Base-by-base conservation (phyloP, 2,888 invertebrate genomes). In the Hirtodrosophila cameraria region DNA sequence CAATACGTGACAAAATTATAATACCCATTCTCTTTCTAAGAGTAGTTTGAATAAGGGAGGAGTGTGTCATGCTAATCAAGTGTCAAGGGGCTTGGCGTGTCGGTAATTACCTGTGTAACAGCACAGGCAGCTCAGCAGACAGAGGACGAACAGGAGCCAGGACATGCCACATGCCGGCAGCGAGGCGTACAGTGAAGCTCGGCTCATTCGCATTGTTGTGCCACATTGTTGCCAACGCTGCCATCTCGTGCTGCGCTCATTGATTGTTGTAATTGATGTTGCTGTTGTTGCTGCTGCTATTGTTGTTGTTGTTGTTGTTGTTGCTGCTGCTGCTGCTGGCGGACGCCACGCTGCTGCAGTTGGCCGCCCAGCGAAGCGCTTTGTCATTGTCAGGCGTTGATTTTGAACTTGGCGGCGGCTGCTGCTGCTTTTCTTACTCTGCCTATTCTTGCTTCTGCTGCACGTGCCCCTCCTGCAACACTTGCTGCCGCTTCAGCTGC, bases 321-420 rank as follows among this genome's bases (percentile, higher is more conserved):
- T 5, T 31, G 42, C 18, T 33, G 64, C 30, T 52, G 35, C 15
- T 60, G 55, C 11, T 46, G 52, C 6, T 75, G 39, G 11, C 27
- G 60, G 75, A 66, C 70, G 73, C 73, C 73, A 70, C 54, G 58
- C 35, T 46, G 69, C 53, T 73, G 59, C 63, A 53, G 62, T 63
- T 66, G 66, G 60, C 18, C 61, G 69, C 72, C 61, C 50, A 52
- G 45, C 52, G 35, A 41, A 72, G 73, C 70, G 61, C 73, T 70
- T 70, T 84, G 85, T 79, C 79, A 79, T 79, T 79, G 82, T 84
- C 79, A 79, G 75, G 82, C 85, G 79, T 65, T 79, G 85, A 84
- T 79, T 84, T 84, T 79, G 85, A 84, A 84, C 78, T 79, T 79
- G 85, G 67, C 68, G 59, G 41, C 55, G 43, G 63, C 58, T 50